Base-by-base conservation (phyloP, 2,888 invertebrate species). In the Clusia tigrina region DNA sequence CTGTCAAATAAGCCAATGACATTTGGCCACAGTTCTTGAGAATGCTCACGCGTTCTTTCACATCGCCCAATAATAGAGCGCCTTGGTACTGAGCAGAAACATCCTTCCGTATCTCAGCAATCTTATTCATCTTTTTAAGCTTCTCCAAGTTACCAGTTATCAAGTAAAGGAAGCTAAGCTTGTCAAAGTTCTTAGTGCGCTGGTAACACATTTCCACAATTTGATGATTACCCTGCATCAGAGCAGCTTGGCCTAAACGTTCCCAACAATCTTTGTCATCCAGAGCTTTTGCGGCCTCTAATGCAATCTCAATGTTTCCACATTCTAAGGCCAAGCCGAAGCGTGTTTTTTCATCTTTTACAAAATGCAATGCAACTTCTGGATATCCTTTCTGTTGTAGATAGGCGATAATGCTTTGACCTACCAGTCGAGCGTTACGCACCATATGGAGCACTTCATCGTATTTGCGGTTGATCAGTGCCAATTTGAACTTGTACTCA, bases 161-260 rank as follows among this genome's bases (percentile, higher is more conserved):
- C 46, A 99, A 87, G 85, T 99, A 99, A 48, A 99, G 87, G 86
- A 99, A 99, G 17, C 97, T 94, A 0, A 99, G 88, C 85, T 98
- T 98, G 84, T 99, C 98, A 83, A 99, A 99, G 86, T 98, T 98
- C 86, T 99, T 99, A 0, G 98, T 99, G 67, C 98, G 89, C 81
- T 99, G 98, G 84, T 99, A 99, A 78, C 98, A 97, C 97, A 99
- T 98, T 84, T 99, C 99, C 1, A 99, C 98, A 55, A 93, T 92
- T 86, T 94, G 94, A 79, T 94, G 93, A 78, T 94, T 94, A n/a
- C 95, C 98, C 79, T 96, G 96, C 71, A 94, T 85, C 22, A 98
- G 85, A 0, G 99, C 98, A 0, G 96, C 94, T 77, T 96, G 92
- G 0, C 96, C 98, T 64, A 99, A 86, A 70, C 92, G 91, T 81